Evolutionary conservation across 2,797 vertebrate genomes (phyloP).

Genomic region (Sarcophilus harrisii): DNA sequence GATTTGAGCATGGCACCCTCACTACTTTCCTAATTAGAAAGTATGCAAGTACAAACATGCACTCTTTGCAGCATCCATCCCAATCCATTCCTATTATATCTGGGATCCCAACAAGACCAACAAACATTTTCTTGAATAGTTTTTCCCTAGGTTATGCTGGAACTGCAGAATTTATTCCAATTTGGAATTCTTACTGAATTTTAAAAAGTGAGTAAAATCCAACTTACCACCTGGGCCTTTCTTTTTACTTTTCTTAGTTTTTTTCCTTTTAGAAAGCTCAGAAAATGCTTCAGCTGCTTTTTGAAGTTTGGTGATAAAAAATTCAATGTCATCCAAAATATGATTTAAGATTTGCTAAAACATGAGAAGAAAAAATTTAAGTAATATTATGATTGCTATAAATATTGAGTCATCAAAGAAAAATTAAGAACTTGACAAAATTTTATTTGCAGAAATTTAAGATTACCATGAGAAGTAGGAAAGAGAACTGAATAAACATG

Average conservation of each 20-base stretch:
- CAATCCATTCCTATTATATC: not conserved
- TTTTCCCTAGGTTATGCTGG: not conserved
- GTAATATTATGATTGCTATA: conserved; percentile 22
- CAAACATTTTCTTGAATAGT: not conserved
- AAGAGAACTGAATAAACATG: conserved; percentile 30
- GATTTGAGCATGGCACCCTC: not conserved
- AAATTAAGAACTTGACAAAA: conserved; percentile 25
- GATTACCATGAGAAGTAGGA: conserved; percentile 45
- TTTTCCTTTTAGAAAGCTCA: conserved; percentile 94
- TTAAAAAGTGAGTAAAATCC: conserved; percentile 5
- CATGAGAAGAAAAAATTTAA: conserved; percentile 59
- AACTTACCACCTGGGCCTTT: conserved; percentile 93
- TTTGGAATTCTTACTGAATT: not conserved
- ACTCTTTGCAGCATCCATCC: not conserved
- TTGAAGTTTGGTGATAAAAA: conserved; percentile 96
- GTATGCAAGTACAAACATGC: not conserved
- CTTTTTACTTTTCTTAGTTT: conserved; percentile 93
- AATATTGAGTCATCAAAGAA: conserved; percentile 16
- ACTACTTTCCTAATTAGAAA: not conserved
- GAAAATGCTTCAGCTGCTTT: conserved; percentile 94
- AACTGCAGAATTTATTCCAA: not conserved
- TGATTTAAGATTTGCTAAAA: conserved; percentile 98
- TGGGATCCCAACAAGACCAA: not conserved
- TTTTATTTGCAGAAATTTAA: conserved; percentile 9
- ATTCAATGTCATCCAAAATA: conserved; percentile 97